Percentiles rank a stretch among this genome's conserved stretches.
These are phyloP conservation scores for Varanus salvator DNA, from an alignment of 2,113 vertebrate genomes.

Conservation along the genomic window DNA sequence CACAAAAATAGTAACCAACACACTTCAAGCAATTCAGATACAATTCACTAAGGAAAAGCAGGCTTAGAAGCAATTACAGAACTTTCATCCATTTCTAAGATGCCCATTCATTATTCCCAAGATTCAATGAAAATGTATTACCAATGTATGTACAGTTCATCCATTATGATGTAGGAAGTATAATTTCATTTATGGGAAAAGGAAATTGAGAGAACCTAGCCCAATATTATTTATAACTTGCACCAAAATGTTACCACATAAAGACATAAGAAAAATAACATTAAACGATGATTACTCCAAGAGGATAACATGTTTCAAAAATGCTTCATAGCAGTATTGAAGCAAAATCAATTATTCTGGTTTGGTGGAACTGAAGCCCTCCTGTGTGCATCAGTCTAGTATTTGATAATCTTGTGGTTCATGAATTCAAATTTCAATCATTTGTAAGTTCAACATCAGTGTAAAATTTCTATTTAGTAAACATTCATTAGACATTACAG, in stretches of 20 bases:
- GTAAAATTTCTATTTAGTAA: not conserved
- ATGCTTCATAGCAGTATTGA: not conserved
- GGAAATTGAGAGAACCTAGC: slow-evolving; percentile 15
- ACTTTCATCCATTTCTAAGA: slow-evolving; percentile 30
- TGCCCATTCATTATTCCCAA: slow-evolving; percentile 28
- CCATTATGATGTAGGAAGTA: slow-evolving; percentile 17
- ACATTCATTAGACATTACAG: not conserved
- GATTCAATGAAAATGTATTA: slow-evolving; percentile 27
- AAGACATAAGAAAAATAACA: not conserved
- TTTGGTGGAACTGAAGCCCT: slow-evolving; percentile 1
- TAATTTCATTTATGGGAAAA: slow-evolving; percentile 5
- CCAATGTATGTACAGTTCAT: slow-evolving; percentile 19
- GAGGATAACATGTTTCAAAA: not conserved
- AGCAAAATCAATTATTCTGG: not conserved
- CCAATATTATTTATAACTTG: not conserved
- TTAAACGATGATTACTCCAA: not conserved
- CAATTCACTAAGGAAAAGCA: slow-evolving; percentile 27
- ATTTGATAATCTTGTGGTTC: not conserved
- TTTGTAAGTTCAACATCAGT: not conserved
- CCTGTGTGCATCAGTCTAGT: not conserved
- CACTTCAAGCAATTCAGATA: slow-evolving; percentile 31
- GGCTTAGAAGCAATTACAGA: slow-evolving; percentile 36
- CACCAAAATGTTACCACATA: not conserved
- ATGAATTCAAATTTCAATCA: not conserved
- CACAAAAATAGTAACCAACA: slow-evolving; percentile 24